Evolutionary conservation across 2,888 invertebrate genomes (phyloP).

Genomic region (Neocrepidodera transversa): DNA sequence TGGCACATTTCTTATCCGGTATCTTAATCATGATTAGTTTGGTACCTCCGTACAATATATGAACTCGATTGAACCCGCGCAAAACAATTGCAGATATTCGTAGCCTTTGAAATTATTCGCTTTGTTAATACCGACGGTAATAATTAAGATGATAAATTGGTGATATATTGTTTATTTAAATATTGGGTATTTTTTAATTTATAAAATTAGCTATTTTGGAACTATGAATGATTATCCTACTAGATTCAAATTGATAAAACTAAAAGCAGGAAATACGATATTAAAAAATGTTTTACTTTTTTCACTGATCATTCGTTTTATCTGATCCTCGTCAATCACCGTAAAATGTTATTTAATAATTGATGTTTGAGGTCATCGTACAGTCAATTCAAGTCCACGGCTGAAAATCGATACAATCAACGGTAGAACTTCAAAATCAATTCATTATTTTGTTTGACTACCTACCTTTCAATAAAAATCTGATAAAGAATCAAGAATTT

Average conservation of each 20-base stretch:
- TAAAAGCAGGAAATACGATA: too few species aligned
- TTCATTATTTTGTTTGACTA: conserved; percentile 21
- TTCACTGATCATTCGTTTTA: conserved; percentile 18
- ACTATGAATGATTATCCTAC: too few species aligned
- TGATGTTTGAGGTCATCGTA: conserved; percentile 15
- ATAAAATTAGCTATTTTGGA: too few species aligned
- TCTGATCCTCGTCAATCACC: conserved; percentile 30
- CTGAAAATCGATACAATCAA: conserved; percentile 1
- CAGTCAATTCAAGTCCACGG: conserved; percentile 8
- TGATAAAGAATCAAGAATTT: not conserved
- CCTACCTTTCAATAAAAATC: conserved; percentile 14
- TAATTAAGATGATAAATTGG: conserved; percentile 12
- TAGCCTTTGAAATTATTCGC: conserved; percentile 37
- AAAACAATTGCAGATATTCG: conserved; percentile 44
- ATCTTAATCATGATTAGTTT: conserved; percentile 45
- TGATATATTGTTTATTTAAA: not conserved
- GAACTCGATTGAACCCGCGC: conserved; percentile 35
- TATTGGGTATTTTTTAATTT: not conserved
- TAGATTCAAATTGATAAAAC: too few species aligned
- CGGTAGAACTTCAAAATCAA: conserved; percentile 10
- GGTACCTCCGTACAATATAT: conserved; percentile 38
- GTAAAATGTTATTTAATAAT: conserved; percentile 23
- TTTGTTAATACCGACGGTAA: conserved; percentile 34
- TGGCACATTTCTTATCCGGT: conserved; percentile 40
- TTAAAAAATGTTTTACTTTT: too few species aligned